Base-by-base conservation (phyloP, 1,140 invertebrate genomes). In the Caenorhabditis latens region DNA sequence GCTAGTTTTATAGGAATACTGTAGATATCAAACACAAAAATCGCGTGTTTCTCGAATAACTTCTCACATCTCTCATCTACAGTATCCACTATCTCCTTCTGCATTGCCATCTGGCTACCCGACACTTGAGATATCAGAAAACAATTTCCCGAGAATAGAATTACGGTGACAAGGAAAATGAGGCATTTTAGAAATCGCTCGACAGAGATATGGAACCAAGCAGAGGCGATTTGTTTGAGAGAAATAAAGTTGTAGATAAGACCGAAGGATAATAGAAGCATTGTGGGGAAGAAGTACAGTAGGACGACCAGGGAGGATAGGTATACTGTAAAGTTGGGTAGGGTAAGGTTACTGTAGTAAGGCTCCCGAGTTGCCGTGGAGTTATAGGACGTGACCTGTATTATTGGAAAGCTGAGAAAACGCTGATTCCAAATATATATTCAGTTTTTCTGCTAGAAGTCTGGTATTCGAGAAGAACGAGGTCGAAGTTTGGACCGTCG, bases 11-110 rank as follows among this genome's bases (percentile, higher is more conserved):
- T 43, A 8, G 65, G 65, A 11, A 71, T 46, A 71, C 65, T 71
- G 65, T 43, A 71, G 42, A 71, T 43, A 46, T 71, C 65, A 46
- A 71, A 71, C 11, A 71, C 65, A 46, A 71, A 71, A 71, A 71
- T 42, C 19, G 65, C 65, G 19, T 71, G 16, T 46, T 71, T 71
- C 8, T 71, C 40, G 65, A 71, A 71, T n/a, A 71, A 43, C 19
- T 43, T n/a, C 2, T 40, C 40, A 7, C 11, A 71, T 71, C 65
- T 13, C 0, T 40, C 5, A 14, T 71, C 65, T 4, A 46, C 42
- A 7, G 16, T 46, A 0, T 71, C 40, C 11, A 71, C 4, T 1
- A 71, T 46, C 16, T 71, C 42, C 14, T 71, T 43, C 16, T 71
- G 65, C 40, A 71, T 43, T 9, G 11, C 42, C 42, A 19, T 4